Percentiles rank a stretch among this genome's conserved stretches.
Conservation (phyloP, 1,140 invertebrate species). For the Acromyrmex charruanus region DNA sequence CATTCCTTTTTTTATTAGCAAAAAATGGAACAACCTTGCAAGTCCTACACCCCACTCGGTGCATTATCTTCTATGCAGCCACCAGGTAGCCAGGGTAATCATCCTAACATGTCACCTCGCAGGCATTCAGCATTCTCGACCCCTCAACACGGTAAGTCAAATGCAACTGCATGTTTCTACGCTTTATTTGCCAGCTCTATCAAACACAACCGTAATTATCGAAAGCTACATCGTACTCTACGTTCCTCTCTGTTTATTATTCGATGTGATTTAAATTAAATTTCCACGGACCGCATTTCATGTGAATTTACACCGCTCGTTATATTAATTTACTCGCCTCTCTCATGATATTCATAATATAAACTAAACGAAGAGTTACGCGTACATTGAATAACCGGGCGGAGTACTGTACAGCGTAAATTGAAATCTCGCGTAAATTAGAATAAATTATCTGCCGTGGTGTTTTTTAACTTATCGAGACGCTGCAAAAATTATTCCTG, state of each 20-base stretch:
- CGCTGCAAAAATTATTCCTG: background rate
- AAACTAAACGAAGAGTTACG: conserved; percentile 48
- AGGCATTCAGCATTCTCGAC: conserved; percentile 86
- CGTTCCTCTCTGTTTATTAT: conserved; percentile 17
- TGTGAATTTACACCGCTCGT: conserved; percentile 42
- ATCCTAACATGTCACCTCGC: conserved; percentile 85
- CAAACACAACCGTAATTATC: conserved; percentile 1
- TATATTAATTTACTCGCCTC: conserved; percentile 45
- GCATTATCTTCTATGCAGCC: conserved; percentile 96
- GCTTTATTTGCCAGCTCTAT: conserved; percentile 31
- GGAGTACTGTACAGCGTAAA: background rate
- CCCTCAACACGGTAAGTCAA: conserved; percentile 85
- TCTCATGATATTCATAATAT: conserved; percentile 21
- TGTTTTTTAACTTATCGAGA: background rate
- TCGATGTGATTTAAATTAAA: conserved; percentile 30
- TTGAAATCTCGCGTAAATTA: conserved; percentile 33
- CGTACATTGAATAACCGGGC: conserved; percentile 2
- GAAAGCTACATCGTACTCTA: background rate
- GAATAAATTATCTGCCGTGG: conserved; percentile 22
- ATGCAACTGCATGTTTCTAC: conserved; percentile 43
- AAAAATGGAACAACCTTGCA: conserved; percentile 86
- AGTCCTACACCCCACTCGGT: conserved; percentile 92
- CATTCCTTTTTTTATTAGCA: conserved; percentile 61
- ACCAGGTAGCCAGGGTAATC: conserved; percentile 88
- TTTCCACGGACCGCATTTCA: conserved; percentile 6